These are phyloP conservation scores for Hoplodrina ambigua DNA, from an alignment of 2,888 invertebrate genomes.

Conservation along the genomic window DNA sequence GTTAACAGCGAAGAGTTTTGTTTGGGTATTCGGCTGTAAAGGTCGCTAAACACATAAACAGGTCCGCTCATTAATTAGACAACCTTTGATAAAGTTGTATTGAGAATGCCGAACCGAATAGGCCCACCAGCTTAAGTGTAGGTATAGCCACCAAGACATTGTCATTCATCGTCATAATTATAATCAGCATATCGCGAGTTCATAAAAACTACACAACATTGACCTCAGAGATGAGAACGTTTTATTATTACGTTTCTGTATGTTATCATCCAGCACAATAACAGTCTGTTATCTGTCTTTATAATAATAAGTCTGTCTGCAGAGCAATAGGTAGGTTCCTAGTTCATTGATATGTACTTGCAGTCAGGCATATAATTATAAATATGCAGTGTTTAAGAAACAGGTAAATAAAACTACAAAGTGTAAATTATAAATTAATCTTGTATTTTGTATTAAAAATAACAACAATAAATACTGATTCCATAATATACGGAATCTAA, in stretches of 20 bases:
- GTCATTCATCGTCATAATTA: neutral
- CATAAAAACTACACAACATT: conserved; percentile 3
- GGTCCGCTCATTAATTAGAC: no score
- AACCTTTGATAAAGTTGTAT: no score
- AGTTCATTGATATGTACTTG: conserved; percentile 9
- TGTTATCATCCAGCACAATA: conserved; percentile 45
- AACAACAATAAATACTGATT: conserved; percentile 84
- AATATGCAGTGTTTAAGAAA: conserved; percentile 2
- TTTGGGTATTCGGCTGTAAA: neutral
- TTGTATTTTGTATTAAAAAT: conserved; percentile 79
- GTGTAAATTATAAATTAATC: conserved; percentile 52
- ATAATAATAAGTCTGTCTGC: conserved; percentile 25
- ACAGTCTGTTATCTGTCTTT: conserved; percentile 41
- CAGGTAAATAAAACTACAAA: conserved; percentile 48
- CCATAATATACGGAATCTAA: conserved; percentile 86
- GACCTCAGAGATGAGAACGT: conserved; percentile 5
- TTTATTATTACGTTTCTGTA: conserved; percentile 5
- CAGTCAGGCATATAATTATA: neutral
- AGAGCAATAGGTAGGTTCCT: conserved; percentile 21
- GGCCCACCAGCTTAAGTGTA: no score
- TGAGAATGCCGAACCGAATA: no score
- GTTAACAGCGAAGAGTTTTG: neutral
- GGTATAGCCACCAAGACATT: no score
- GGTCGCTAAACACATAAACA: no score
- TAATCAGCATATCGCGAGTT: neutral